phyloP scores from a whole-genome alignment of 2,113 vertebrate species.

The Prionailurus viverrinus region DNA sequence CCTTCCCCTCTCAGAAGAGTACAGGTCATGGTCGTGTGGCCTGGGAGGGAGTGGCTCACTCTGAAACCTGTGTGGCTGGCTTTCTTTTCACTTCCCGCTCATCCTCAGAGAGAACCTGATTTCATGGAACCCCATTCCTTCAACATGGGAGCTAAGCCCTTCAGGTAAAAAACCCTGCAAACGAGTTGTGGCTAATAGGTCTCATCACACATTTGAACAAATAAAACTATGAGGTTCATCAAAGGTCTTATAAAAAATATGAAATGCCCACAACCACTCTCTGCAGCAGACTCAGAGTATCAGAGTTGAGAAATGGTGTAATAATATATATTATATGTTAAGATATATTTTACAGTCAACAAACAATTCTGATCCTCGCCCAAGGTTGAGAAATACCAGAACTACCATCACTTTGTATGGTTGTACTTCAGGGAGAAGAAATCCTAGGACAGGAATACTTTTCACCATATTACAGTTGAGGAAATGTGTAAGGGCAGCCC shows the following conservation, averaged over 20 bases:
- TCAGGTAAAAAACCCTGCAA: neutral
- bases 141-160: neutral
- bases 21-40: neutral
- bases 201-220: neutral
- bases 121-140: neutral
- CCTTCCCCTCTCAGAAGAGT: neutral
- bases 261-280: neutral
- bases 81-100: neutral
- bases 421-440: neutral
- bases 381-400: neutral
- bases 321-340: neutral
- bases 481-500: neutral
- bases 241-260: neutral
- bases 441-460: neutral
- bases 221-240: neutral
- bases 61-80: too few species aligned
- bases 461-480: neutral
- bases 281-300: neutral
- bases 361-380: neutral
- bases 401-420: neutral
- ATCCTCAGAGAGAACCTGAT: neutral
- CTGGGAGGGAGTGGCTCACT: neutral
- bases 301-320: neutral
- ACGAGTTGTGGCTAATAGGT: neutral
- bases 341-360: neutral